A percentile compares a stretch with the other conserved stretches of the same genome.
These are phyloP conservation scores for Hypercompe scribonia DNA, from an alignment of 2,888 invertebrate species.

Conservation along the genomic window DNA sequence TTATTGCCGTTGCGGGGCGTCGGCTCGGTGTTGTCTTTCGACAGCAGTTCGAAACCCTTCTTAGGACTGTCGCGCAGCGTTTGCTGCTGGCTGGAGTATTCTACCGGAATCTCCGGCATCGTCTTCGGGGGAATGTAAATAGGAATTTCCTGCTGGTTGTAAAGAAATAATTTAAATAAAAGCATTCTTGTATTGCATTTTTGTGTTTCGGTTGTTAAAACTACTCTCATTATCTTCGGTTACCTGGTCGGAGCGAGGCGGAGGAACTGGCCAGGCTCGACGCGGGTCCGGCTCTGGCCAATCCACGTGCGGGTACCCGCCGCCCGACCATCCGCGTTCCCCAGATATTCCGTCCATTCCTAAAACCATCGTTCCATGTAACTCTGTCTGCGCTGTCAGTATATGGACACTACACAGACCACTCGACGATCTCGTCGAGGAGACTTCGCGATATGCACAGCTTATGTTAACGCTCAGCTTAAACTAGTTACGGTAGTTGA, in stretches of 20 bases:
- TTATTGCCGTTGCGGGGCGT: constrained; percentile 25
- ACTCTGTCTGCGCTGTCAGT: constrained; percentile 5
- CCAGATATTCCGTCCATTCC: constrained; percentile 54
- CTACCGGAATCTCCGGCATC: constrained; percentile 75
- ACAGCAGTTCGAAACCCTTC: constrained; percentile 68
- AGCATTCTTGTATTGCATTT: neutral
- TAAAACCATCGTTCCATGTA: constrained; percentile 22
- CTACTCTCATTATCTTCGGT: neutral
- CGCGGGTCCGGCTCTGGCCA: constrained; percentile 70
- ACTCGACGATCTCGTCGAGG: constrained; percentile 13
- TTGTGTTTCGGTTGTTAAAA: neutral
- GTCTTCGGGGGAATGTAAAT: constrained; percentile 70
- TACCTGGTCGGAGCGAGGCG: constrained; percentile 61
- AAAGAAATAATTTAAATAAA: neutral
- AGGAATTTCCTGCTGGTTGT: constrained; percentile 64
- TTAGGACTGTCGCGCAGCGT: constrained; percentile 76
- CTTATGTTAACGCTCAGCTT: constrained; percentile 9
- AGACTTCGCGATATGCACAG: constrained; percentile 8
- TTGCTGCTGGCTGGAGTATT: constrained; percentile 68
- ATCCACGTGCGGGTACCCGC: constrained; percentile 54
- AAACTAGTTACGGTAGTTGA: constrained; percentile 9
- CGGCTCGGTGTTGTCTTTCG: constrained; percentile 38
- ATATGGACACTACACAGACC: neutral
- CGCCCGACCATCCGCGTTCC: constrained; percentile 44
- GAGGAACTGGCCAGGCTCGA: constrained; percentile 78